Base-by-base conservation (phyloP, 2,888 invertebrate genomes). In the Meloe dianella region DNA sequence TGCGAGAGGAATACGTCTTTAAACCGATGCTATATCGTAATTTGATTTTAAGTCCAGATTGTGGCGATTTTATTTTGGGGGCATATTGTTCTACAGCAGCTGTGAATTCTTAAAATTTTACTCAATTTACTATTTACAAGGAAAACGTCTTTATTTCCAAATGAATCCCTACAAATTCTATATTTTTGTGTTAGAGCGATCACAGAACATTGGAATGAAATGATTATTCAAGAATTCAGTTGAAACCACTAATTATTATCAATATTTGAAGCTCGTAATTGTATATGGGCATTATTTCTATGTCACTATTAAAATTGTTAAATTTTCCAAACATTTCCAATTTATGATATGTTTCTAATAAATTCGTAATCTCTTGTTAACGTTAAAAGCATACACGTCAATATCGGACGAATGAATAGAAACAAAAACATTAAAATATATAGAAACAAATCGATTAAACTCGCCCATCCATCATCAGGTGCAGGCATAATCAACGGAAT, bases 261-360 rank as follows among this genome's bases (percentile, higher is more conserved):
- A 70, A 71, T 69, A 72, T 67, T 71, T 66, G 70, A 73, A 75
- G 73, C 73, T 74, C 73, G 68, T 69, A 67, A 64, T 73, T 67
- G 63, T 67, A 64, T 64, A 63, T 63, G 68, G 24, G 47, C 63
- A 64, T 47, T 9, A 1, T 6, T 20, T 47, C 9, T 47, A 22
- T 47, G 20, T 9, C 5, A 7, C 17, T n/a, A 7, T 41, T 8
- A 6, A 35, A 14, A 27, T 27, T 35, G 1, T 2, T 1, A 57
- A 63, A 61, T 61, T 66, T 68, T 59, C 62, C 61, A 68, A 63
- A 59, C 51, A 62, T 71, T 61, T 71, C 64, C 64, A 65, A 65
- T 68, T 66, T 27, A 75, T 79, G 81, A 81, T 82, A 82, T 81
- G 80, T 82, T 77, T 78, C 72, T 73, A 76, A 76, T 80, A 80